Conservation (phyloP, 2,113 vertebrate species). For the Aleadryas rufinucha region DNA sequence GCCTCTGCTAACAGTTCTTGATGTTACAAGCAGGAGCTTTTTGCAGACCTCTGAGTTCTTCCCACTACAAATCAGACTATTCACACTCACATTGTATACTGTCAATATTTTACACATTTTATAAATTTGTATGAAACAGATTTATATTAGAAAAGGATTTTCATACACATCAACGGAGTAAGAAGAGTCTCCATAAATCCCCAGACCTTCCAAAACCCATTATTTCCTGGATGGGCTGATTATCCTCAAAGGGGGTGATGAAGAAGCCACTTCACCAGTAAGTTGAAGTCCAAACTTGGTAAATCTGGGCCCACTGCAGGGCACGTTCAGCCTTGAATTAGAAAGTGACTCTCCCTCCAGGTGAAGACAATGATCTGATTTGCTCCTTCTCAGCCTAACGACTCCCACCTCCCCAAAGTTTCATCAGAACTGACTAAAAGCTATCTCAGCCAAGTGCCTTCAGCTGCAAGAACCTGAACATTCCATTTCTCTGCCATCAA, state of each 20-base stretch:
- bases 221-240: rapidly evolving
- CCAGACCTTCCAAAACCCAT: neutral
- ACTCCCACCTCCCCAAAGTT: neutral
- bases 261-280: neutral
- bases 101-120: rapidly evolving
- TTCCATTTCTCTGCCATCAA: neutral
- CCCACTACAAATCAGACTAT: neutral
- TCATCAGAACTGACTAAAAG: neutral
- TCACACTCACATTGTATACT: rapidly evolving
- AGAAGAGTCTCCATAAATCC: neutral
- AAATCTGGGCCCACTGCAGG: rapidly evolving
- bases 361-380: neutral
- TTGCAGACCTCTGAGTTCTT: neutral
- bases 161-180: rapidly evolving
- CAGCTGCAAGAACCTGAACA: neutral
- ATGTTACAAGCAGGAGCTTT: neutral
- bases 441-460: neutral
- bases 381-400: neutral
- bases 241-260: rapidly evolving
- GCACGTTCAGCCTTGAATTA: rapidly evolving
- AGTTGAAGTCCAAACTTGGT: neutral
- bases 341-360: neutral
- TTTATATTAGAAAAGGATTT: neutral
- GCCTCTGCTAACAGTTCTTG: neutral
- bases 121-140: neutral